Percentiles rank a stretch among this genome's conserved stretches.
phyloP scores from a whole-genome alignment of 2,888 invertebrate genomes.

The Amphipyra tragopoginis region DNA sequence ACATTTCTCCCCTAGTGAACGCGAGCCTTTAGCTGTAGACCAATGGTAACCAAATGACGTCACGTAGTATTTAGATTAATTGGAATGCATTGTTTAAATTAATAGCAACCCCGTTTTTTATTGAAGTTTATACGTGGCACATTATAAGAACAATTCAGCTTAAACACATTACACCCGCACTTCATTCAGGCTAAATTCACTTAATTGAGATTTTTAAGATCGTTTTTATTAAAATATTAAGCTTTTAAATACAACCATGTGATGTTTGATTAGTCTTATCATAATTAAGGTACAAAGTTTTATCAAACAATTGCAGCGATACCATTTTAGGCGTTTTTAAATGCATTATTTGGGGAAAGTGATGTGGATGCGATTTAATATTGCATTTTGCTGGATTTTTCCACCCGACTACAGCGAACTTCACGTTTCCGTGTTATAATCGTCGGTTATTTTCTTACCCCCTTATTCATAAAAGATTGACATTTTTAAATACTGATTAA shows the following conservation, averaged over 20 bases:
- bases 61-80: constrained; percentile 43
- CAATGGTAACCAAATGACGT: constrained; percentile 45
- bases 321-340: constrained; percentile 14
- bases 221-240: constrained; percentile 24
- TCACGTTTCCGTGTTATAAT: neutral
- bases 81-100: constrained; percentile 63
- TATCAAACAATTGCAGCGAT: constrained; percentile 14
- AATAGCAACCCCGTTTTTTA: constrained; percentile 35
- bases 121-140: constrained; percentile 55
- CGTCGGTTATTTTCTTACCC: neutral
- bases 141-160: constrained; percentile 45
- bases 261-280: constrained; percentile 49
- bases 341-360: constrained; percentile 27
- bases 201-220: constrained; percentile 6
- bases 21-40: constrained; percentile 13
- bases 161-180: constrained; percentile 31
- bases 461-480: too few relatives aligned
- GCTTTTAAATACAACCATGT: constrained; percentile 51
- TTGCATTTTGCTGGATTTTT: constrained; percentile 2
- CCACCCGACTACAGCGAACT: neutral
- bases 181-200: constrained; percentile 19
- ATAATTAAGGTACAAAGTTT: constrained; percentile 33
- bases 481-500: too few relatives aligned
- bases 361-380: constrained; percentile 30
- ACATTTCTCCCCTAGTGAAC: too few relatives aligned